Conservation (phyloP, 2,113 vertebrate species). For the Zosterops lateralis region DNA sequence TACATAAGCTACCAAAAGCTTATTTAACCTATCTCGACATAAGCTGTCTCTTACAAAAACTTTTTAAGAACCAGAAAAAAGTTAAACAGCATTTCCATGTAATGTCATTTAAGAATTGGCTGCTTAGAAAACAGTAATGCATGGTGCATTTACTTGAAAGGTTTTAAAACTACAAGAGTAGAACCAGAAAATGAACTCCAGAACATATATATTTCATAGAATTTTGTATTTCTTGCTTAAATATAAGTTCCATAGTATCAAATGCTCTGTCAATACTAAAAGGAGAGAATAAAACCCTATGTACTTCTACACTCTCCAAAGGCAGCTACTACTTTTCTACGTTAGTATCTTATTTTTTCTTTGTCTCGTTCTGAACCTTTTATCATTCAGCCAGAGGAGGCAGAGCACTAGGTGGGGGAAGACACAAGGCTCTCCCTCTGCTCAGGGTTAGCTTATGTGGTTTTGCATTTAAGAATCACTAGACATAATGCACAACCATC, state of each 20-base stretch:
- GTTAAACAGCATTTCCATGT: neutral
- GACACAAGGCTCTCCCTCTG: neutral
- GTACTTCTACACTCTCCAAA: neutral
- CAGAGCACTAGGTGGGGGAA: neutral
- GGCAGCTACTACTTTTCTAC: neutral
- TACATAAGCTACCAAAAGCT: neutral
- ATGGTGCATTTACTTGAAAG: neutral
- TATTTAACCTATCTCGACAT: neutral
- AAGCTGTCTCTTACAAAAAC: neutral
- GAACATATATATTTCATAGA: neutral
- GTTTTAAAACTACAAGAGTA: neutral
- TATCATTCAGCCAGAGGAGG: neutral
- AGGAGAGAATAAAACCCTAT: neutral
- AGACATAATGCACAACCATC: neutral
- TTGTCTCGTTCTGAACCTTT: neutral
- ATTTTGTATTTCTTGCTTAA: neutral
- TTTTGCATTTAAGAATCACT: neutral
- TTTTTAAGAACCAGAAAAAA: neutral
- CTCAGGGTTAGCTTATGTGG: neutral
- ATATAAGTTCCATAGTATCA: neutral
- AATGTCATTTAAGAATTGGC: neutral
- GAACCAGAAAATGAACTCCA: neutral
- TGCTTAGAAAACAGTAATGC: neutral
- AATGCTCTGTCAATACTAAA: neutral
- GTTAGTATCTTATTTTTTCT: neutral